Evolutionary conservation across 1,140 invertebrate genomes (phyloP), one percentile per base, ranked within the genome.

Genomic region (Dreissena polymorpha): DNA sequence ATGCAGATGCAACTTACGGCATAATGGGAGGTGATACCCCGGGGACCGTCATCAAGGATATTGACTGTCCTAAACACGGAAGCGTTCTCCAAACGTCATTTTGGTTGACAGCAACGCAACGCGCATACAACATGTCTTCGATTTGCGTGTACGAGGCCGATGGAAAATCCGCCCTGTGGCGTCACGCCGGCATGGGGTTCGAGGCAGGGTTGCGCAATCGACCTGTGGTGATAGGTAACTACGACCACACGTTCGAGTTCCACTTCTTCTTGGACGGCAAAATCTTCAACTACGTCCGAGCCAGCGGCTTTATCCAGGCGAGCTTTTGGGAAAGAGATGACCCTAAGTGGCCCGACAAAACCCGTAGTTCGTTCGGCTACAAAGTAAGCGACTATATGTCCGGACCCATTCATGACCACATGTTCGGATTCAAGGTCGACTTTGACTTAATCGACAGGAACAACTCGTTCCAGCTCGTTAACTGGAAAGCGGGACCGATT

Each of bases 361-460:
- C 60, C 8, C 57, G 80, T 21, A 60, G 76, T 14, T 53, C 79
- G 3, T 91, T 87, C 72, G 89, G 89, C 0, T 88, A 86, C 60
- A 55, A 77, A 60, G 21, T 89, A 27, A 60, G 67, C 8, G 73
- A 86, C 0, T 71, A 83, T 29, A 63, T 73, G 27, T 65, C 76
- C 6, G 90, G 84, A 13, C 87, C 85, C 29, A 71, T 91, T 14
- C 90, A 91, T 72, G 84, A 89, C 25, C 90, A 91, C 78, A 77
- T 88, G 39, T 87, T 90, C 60, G 80, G 88, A 55, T 91, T 89
- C 73, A 90, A 90, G 55, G 88, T 85, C 0, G 89, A 90, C 81
- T 25, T 90, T 10, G 89, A 90, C 75, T 83, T 90, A n/a, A 63
- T 76, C 21, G 88, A 87, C 16, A 70, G 68, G 8, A 76, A 60